phyloP scores from a whole-genome alignment of 2,113 vertebrate genomes.

The Heliornis fulica region DNA sequence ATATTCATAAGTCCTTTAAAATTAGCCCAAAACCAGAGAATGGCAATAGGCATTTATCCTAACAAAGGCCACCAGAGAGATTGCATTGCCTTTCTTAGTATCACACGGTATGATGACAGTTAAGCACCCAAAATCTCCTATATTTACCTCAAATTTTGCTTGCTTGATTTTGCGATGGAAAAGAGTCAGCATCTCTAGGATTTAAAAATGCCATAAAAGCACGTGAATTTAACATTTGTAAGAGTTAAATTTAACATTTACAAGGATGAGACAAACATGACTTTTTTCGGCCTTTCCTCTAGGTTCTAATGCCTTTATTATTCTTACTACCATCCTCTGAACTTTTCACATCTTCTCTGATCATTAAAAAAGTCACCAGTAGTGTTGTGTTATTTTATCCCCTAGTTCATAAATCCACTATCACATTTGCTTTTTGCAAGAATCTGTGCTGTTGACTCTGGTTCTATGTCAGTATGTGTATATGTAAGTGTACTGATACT shows the following conservation, averaged over 20 bases:
- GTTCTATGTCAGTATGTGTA: neutral
- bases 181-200: neutral
- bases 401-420: neutral
- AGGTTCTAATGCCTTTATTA: neutral
- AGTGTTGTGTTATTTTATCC: neutral
- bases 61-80: neutral
- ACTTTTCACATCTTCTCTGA: neutral
- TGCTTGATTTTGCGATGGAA: neutral
- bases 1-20: neutral
- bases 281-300: neutral
- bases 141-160: neutral
- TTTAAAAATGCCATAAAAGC: neutral
- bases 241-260: neutral
- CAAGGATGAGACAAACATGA: neutral
- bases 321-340: neutral
- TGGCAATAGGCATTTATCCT: neutral
- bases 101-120: neutral
- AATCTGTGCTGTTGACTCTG: neutral
- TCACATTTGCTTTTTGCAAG: neutral
- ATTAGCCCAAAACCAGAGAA: neutral
- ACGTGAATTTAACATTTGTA: neutral
- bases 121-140: neutral
- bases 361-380: neutral
- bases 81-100: neutral
- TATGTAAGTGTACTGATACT: neutral